Evolutionary conservation across 2,797 vertebrate genomes (phyloP).

Genomic region (Gambusia yucatana): DNA sequence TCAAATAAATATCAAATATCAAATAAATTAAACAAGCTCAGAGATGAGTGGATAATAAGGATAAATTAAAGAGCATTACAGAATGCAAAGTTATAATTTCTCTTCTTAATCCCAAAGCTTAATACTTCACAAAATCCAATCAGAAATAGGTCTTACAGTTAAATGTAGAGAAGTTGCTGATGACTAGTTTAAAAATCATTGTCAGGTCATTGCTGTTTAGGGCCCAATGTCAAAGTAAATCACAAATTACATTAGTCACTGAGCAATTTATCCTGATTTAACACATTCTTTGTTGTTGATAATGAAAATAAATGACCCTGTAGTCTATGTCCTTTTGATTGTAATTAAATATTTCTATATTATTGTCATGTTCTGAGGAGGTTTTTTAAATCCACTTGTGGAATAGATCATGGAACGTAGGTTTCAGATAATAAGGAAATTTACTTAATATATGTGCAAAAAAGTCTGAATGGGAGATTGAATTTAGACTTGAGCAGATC

Average conservation of each 20-base stretch:
- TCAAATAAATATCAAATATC: too few relatives aligned
- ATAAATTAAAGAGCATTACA: neutral
- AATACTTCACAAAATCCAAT: neutral
- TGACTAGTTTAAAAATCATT: neutral
- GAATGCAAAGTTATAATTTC: neutral
- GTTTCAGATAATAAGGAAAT: too few relatives aligned
- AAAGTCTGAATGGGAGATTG: too few relatives aligned
- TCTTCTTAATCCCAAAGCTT: neutral
- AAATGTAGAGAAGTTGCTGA: neutral
- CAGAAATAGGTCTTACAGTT: neutral
- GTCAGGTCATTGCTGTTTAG: neutral
- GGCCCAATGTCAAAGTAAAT: neutral
- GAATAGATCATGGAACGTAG: too few relatives aligned
- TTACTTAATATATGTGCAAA: too few relatives aligned
- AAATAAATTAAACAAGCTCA: neutral
- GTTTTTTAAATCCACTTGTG: too few relatives aligned
- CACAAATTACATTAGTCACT: neutral
- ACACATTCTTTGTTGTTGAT: neutral
- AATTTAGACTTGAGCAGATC: too few relatives aligned
- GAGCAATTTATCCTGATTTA: neutral
- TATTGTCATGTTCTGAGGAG: too few relatives aligned
- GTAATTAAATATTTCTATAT: neutral
- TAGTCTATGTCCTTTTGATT: neutral
- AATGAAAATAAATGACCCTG: constrained; percentile 2
- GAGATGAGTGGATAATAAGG: neutral